Conservation (phyloP, 2,888 invertebrate genomes). For the Eueremaeus valkanovi region DNA sequence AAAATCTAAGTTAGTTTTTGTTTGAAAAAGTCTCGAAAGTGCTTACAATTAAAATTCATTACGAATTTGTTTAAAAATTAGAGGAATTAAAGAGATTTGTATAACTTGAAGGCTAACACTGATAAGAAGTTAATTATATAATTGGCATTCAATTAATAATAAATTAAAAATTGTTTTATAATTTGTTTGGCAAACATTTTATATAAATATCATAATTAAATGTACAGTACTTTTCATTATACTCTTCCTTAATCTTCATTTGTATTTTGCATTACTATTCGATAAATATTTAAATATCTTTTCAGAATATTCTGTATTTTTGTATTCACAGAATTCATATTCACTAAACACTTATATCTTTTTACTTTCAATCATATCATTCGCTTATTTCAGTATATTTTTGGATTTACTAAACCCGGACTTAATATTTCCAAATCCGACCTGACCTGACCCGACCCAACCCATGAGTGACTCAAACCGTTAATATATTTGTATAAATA, state of each 20-base stretch:
- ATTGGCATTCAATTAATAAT: slow-evolving; percentile 9
- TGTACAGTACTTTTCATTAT: background rate
- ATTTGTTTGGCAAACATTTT: slow-evolving; percentile 11
- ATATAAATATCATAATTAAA: slow-evolving; percentile 4
- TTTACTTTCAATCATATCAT: too few relatives aligned
- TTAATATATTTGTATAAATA: too few relatives aligned
- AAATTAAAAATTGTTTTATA: slow-evolving; percentile 16
- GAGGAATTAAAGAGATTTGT: slow-evolving; percentile 3
- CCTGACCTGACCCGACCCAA: too few relatives aligned
- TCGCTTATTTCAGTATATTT: too few relatives aligned
- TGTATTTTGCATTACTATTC: background rate
- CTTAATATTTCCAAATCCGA: too few relatives aligned
- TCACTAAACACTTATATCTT: too few relatives aligned
- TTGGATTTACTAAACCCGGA: too few relatives aligned
- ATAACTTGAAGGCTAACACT: slow-evolving; percentile 20
- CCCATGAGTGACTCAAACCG: too few relatives aligned
- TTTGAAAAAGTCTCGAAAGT: background rate
- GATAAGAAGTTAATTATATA: slow-evolving; percentile 6
- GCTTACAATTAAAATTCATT: slow-evolving; percentile 8
- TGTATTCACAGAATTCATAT: too few relatives aligned
- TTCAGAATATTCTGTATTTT: background rate
- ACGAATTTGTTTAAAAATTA: background rate
- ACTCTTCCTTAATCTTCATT: background rate
- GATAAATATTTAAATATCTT: background rate
- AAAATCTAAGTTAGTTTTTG: slow-evolving; percentile 3